Percentiles rank a stretch among this genome's conserved stretches.
These are phyloP conservation scores for Hirundichthys speculiger DNA, from an alignment of 2,113 vertebrate genomes.

Conservation along the genomic window DNA sequence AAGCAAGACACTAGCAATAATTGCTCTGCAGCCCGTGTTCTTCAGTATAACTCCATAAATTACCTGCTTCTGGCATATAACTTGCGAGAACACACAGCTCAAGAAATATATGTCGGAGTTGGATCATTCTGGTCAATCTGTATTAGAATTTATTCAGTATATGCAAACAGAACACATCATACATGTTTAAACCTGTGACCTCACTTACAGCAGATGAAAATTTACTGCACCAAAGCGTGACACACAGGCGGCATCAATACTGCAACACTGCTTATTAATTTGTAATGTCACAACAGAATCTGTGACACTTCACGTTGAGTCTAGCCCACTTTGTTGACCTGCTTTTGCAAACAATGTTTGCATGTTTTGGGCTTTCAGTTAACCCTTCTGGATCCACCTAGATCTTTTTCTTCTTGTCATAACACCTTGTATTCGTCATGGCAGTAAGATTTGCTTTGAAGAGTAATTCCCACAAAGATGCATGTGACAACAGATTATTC, in stretches of 20 bases:
- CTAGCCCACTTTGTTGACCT: constrained; percentile 24
- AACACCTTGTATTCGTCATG: constrained; percentile 10
- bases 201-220: neutral
- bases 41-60: too few species aligned
- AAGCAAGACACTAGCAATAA: too few species aligned
- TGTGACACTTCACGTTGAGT: constrained; percentile 2
- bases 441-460: neutral
- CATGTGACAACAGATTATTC: constrained; percentile 35
- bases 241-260: constrained; percentile 4
- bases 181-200: constrained; percentile 2
- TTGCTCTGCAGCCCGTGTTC: too few species aligned
- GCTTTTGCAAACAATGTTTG: constrained; percentile 22
- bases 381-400: constrained; percentile 1
- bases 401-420: constrained; percentile 14
- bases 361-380: constrained; percentile 20
- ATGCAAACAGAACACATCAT: neutral
- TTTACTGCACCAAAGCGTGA: constrained; percentile 3
- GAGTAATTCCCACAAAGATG: constrained; percentile 23
- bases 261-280: constrained; percentile 29
- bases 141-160: too few species aligned
- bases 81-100: too few species aligned
- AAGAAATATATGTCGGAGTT: too few species aligned
- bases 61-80: too few species aligned
- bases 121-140: too few species aligned
- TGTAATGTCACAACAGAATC: constrained; percentile 16